Evolutionary conservation across 2,888 invertebrate genomes (phyloP).

Genomic region (Plebejus anna): DNA sequence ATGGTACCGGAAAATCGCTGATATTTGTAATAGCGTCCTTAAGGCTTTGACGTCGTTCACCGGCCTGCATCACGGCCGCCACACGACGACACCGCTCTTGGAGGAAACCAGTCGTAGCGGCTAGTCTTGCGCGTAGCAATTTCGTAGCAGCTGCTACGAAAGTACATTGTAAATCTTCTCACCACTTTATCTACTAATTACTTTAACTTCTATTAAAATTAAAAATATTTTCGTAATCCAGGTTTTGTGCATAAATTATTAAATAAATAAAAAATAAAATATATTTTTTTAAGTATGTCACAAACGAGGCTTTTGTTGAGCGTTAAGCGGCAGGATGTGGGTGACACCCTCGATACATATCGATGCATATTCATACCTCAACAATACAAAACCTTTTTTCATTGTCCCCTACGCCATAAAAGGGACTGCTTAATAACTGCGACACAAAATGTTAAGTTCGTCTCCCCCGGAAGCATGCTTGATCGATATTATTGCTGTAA

Average conservation of each 20-base stretch:
- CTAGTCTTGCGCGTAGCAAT: too few species aligned
- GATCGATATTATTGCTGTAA: background rate
- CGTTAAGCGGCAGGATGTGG: slow-evolving; percentile 37
- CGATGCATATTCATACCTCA: slow-evolving; percentile 42
- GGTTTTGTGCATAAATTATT: too few species aligned
- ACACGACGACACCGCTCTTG: too few species aligned
- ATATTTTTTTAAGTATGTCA: background rate
- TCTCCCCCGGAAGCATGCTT: background rate
- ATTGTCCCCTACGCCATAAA: slow-evolving; percentile 37
- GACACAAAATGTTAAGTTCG: background rate
- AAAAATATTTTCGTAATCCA: background rate
- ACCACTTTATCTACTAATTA: too few species aligned
- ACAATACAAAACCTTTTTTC: slow-evolving; percentile 42
- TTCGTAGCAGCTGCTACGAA: too few species aligned
- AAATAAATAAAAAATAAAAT: too few species aligned
- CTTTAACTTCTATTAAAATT: background rate
- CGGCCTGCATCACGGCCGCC: too few species aligned
- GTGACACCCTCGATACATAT: slow-evolving; percentile 38
- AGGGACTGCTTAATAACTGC: slow-evolving; percentile 28
- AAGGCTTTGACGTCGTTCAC: too few species aligned
- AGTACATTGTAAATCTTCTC: background rate
- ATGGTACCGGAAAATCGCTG: too few species aligned
- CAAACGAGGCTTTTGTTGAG: slow-evolving; percentile 31
- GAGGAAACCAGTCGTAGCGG: too few species aligned
- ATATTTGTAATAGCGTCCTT: too few species aligned